Evolutionary conservation across 2,113 vertebrate species (phyloP), one percentile per base, ranked within the genome.

Genomic region (Xiphophorus couchianus): DNA sequence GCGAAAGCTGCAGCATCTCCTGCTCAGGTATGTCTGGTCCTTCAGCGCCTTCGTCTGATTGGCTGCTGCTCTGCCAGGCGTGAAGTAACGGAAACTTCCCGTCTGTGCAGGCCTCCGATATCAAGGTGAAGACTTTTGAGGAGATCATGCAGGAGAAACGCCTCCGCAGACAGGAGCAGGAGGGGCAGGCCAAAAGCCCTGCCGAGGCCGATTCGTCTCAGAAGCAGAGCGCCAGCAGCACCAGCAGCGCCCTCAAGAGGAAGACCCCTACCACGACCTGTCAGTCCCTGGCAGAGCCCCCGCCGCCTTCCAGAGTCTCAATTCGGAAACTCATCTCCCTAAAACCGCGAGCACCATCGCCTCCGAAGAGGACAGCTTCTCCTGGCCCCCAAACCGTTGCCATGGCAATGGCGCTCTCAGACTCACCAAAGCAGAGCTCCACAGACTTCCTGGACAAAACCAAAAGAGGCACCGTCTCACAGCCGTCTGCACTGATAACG

Each of bases 81-180:
- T 69, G 51, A 35, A 22, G 19, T 54, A 25, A 54, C 29, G 12
- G 30, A 54, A 1, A 62, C 48, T 13, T 37, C 12, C 1, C 76
- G 3, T 76, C 48, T 69, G 35, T 85, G 2, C 33, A 92, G 93
- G 39, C 69, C 15, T 71, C 76, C 11, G 85, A 84, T 27, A 82
- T 96, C 62, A 94, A 95, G 70, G 95, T 95, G n/a, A 97, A 96
- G 91, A 97, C 92, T 65, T 94, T 96, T 71, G 96, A 98, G 62
- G 96, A 96, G 84, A 95, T 96, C 65, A 91, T 94, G 92, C 92
- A 81, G 73, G 97, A 97, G 86, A 98, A 98, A 31, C 92, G 84
- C 0, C 90, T 94, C 0, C 94, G 94, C 44, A 96, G 93, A 15
- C 94, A 93, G 1, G 92, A 93, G 69, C 54, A 76, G 63, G 95